Evolutionary conservation across 2,113 vertebrate species (phyloP).

Genomic region (Alexandromys fortis): DNA sequence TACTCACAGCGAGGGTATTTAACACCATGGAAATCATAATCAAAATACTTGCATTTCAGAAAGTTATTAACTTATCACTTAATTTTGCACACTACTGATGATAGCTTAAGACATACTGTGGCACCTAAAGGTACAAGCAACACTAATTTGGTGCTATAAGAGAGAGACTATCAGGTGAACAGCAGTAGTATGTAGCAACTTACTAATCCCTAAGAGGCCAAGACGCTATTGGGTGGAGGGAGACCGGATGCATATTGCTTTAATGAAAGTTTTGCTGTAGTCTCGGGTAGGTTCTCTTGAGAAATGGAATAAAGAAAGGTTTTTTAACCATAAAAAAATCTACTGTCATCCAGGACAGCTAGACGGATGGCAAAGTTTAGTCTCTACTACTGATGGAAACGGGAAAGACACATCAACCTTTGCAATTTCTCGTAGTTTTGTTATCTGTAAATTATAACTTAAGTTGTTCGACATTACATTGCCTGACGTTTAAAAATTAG

Average conservation of each 20-base stretch:
- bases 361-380: neutral
- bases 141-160: neutral
- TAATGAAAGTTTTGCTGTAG: neutral
- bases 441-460: slow-evolving; percentile 38
- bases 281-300: neutral
- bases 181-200: neutral
- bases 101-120: neutral
- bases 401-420: neutral
- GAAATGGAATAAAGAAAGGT: neutral
- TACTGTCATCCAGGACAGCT: neutral
- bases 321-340: slow-evolving; percentile 37
- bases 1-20: neutral
- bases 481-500: slow-evolving; percentile 23
- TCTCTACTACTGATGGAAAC: slow-evolving; percentile 23
- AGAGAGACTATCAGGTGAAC: neutral
- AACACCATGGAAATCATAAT: neutral
- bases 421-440: neutral
- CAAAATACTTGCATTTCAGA: neutral
- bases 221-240: neutral
- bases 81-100: neutral
- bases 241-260: neutral
- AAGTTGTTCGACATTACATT: slow-evolving; percentile 30
- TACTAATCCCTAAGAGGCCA: neutral
- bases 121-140: neutral
- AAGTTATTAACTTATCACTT: neutral